A percentile compares a stretch with the other conserved stretches of the same genome.
Evolutionary conservation across 2,888 invertebrate genomes (phyloP).

Genomic region (Perizoma affinitatum): DNA sequence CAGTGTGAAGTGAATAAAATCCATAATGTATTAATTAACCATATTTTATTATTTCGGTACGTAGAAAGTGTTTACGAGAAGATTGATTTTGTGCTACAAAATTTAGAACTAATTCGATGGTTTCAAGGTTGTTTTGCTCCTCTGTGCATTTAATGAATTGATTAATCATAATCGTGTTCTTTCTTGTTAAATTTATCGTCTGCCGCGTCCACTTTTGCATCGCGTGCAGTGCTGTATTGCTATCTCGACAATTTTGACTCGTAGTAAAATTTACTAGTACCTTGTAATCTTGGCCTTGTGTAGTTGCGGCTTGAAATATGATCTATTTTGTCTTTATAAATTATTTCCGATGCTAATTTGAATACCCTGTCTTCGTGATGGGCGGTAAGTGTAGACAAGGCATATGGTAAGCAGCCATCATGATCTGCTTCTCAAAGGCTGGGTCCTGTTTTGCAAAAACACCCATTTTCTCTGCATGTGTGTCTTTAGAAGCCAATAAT

Average conservation of each 20-base stretch:
- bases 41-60: conserved; percentile 52
- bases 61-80: conserved; percentile 49
- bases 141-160: conserved; percentile 57
- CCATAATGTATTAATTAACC: conserved; percentile 43
- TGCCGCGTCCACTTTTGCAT: conserved; percentile 55
- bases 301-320: conserved; percentile 57
- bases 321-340: conserved; percentile 37
- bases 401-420: conserved; percentile 39
- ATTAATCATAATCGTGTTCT: conserved; percentile 65
- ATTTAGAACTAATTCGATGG: conserved; percentile 60
- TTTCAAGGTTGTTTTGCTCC: conserved; percentile 74
- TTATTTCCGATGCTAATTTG: conserved; percentile 59
- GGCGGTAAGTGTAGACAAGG: conserved; percentile 67
- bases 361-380: conserved; percentile 60
- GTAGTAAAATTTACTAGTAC: conserved; percentile 37
- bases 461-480: background rate
- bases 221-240: conserved; percentile 48
- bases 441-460: conserved; percentile 8
- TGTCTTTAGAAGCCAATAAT: background rate
- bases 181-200: conserved; percentile 68
- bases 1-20: conserved; percentile 34
- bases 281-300: conserved; percentile 68
- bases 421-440: conserved; percentile 40
- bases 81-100: conserved; percentile 46
- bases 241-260: conserved; percentile 27